A percentile compares a stretch with the other conserved stretches of the same genome.
Evolutionary conservation across 23 tunicate genomes (phyloP).

Genomic region (Halocynthia aurantium): DNA sequence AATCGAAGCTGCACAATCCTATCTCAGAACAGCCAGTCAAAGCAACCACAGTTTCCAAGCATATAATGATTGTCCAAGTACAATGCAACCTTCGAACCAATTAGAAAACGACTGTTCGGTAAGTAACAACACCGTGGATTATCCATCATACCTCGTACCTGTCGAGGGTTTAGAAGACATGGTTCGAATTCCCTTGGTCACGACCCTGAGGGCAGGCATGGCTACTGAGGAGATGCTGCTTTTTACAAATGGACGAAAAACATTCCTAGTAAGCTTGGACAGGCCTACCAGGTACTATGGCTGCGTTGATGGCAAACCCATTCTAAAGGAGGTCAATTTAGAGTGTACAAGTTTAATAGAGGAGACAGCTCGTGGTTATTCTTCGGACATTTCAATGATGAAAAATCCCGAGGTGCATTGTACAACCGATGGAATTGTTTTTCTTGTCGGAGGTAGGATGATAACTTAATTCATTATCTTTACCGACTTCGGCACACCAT

Average conservation of each 20-base stretch:
- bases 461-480: not conserved
- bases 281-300: conserved; percentile 1
- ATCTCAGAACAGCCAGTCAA: not conserved
- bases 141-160: conserved; percentile 6
- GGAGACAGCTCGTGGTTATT: conserved; percentile 1
- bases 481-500: too few species aligned
- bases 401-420: conserved; percentile 71
- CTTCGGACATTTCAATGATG: conserved; percentile 47
- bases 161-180: conserved; percentile 13
- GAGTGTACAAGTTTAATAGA: not conserved
- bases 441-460: conserved; percentile 70
- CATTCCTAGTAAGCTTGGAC: conserved; percentile 21
- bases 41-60: not conserved
- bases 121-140: not conserved
- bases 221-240: conserved; percentile 35
- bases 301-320: conserved; percentile 1
- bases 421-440: conserved; percentile 48
- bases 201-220: conserved; percentile 66
- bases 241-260: conserved; percentile 68
- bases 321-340: not conserved
- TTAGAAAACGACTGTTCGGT: not conserved
- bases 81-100: not conserved
- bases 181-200: conserved; percentile 50
- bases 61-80: not conserved
- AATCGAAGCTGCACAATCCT: conserved; percentile 34